Evolutionary conservation across 2,113 vertebrate species (phyloP).

Genomic region (Hymenochirus boettgeri): DNA sequence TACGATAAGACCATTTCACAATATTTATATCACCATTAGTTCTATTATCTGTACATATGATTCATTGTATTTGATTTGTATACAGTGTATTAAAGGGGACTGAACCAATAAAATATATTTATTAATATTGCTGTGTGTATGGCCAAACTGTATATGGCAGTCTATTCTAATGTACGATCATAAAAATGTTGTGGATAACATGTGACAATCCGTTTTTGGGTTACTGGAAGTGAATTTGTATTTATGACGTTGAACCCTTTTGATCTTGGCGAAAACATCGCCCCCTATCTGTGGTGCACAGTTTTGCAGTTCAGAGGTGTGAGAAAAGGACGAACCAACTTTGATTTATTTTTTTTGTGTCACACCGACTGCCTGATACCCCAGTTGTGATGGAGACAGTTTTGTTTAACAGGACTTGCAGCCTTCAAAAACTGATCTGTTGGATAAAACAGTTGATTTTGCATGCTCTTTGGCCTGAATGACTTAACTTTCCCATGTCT

Average conservation of each 20-base stretch:
- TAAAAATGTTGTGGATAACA: too few species aligned
- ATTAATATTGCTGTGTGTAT: too few species aligned
- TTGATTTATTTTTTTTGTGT: not conserved
- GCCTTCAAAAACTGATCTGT: slow-evolving; percentile 29
- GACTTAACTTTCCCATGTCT: not conserved
- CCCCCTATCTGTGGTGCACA: not conserved
- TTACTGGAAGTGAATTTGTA: too few species aligned
- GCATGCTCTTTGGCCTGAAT: slow-evolving; percentile 24
- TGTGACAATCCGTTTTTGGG: too few species aligned
- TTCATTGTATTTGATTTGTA: too few species aligned
- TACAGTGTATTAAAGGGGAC: too few species aligned
- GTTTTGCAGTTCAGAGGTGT: not conserved
- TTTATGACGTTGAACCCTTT: not conserved
- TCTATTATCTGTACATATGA: too few species aligned
- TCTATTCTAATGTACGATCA: too few species aligned
- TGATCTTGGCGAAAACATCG: not conserved
- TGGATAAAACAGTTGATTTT: slow-evolving; percentile 24
- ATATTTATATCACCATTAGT: too few species aligned
- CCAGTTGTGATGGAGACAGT: not conserved
- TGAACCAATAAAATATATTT: too few species aligned
- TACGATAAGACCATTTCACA: too few species aligned
- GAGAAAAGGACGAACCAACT: not conserved
- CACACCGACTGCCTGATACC: slow-evolving; percentile 13
- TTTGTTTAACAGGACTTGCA: slow-evolving; percentile 30
- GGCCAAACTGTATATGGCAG: too few species aligned